Base-by-base conservation (phyloP, 2,113 vertebrate species). In the Antigone vipio region DNA sequence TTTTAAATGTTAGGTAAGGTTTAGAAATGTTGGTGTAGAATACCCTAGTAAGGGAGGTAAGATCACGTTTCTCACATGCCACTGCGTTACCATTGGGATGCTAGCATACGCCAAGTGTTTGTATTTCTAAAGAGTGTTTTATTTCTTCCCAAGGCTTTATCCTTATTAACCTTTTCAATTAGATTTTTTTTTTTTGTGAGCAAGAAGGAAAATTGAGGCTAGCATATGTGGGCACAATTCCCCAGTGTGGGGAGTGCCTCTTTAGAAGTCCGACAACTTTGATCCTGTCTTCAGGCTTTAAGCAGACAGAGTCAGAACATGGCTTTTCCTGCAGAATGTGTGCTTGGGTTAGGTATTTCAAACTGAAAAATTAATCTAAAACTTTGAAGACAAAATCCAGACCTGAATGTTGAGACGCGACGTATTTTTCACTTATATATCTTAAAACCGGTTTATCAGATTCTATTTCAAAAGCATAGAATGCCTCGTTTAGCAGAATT, bases 381-480 rank as follows among this genome's bases (percentile, higher is more conserved):
- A 89, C 44, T 77, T 96, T 85, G 55, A 47, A 83, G 92, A 68
- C 50, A 49, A 85, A 87, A 85, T 85, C 66, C 68, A 80, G 35
- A 62, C 47, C 68, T 68, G 84, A 91, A 66, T 55, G 55, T 60
- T 84, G 34, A 85, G 69, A 82, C 1, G 17, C 47, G 75, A 76
- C 24, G 4, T 55, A n/a, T 82, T 94, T 97, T 62, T 83, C 47
- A 55, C 72, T 89, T 95, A 55, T 35, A n/a, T 83, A 71, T 93
- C 63, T 94, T 97, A 62, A 93, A 96, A 91, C 49, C 1, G 4
- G 34, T 76, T 94, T 86, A 79, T 95, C 91, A 85, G 74, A 72
- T 95, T 74, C 81, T 79, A 8, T 89, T 97, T 98, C 63, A 95
- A 96, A 96, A 96, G 52, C 53, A 66, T 15, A 80, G 77, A 95